Conservation (phyloP, 1,140 invertebrate species). For the Drusus annulatus region DNA sequence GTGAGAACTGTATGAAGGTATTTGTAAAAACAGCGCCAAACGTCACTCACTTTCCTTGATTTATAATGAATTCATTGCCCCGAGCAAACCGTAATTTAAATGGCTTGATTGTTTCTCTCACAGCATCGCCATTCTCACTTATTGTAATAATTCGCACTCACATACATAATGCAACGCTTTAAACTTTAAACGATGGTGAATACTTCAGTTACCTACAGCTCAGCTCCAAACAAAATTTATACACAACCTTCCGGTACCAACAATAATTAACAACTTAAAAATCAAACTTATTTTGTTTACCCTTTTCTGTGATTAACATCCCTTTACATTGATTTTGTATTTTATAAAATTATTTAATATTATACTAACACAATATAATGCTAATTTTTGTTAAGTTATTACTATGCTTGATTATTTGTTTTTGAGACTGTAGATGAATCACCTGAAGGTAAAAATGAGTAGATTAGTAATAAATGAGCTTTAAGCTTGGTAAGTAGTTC, state of each 20-base stretch:
- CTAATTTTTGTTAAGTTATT: no score
- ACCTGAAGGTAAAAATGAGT: no score
- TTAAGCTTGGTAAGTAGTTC: no score
- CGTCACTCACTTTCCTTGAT: slow-evolving; percentile 44
- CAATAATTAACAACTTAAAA: no score
- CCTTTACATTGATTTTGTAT: no score
- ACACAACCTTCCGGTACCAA: neutral
- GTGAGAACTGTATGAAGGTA: neutral
- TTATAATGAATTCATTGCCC: slow-evolving; percentile 39
- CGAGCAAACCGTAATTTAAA: neutral
- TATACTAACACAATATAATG: no score
- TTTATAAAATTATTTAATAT: no score
- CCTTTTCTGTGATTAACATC: no score
- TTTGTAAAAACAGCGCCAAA: neutral
- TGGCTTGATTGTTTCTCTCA: slow-evolving; percentile 16
- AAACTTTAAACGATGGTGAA: neutral
- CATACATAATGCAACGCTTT: slow-evolving; percentile 1
- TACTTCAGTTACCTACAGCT: neutral
- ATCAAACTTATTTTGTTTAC: no score
- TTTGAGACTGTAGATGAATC: no score
- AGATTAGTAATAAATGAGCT: no score
- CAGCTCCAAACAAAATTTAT: neutral
- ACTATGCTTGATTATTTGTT: no score
- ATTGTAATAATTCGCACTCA: neutral
- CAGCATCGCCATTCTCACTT: slow-evolving; percentile 23